Evolutionary conservation across 2,797 vertebrate genomes (phyloP).

Genomic region (Orientallactaga sibirica): DNA sequence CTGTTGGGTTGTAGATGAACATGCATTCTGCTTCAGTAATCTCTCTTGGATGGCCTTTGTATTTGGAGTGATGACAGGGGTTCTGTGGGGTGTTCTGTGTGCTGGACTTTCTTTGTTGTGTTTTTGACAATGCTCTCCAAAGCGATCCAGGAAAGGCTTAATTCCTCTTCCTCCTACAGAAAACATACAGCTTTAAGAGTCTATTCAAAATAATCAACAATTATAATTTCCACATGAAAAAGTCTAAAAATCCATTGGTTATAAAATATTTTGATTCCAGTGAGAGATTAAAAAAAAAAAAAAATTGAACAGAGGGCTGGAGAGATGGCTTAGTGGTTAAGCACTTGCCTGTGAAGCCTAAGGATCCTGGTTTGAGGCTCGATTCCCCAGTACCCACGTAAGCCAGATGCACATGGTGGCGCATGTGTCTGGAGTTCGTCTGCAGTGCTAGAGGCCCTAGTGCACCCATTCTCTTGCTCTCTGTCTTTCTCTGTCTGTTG

Average conservation of each 20-base stretch:
- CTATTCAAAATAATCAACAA: slow-evolving; percentile 36
- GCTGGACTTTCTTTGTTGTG: slow-evolving; percentile 87
- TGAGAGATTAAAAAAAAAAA: no score
- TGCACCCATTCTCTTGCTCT: no score
- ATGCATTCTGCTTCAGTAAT: slow-evolving; percentile 90
- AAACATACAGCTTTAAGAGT: slow-evolving; percentile 59
- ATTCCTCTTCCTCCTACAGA: slow-evolving; percentile 89
- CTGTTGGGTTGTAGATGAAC: slow-evolving; percentile 92
- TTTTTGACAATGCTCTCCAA: slow-evolving; percentile 94
- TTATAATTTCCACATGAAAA: slow-evolving; percentile 19
- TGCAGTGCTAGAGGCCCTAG: no score
- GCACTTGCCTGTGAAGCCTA: no score
- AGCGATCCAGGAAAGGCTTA: slow-evolving; percentile 96
- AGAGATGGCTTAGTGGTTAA: no score
- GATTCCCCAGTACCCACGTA: no score
- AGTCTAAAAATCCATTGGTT: slow-evolving; percentile 22
- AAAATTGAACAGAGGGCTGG: no score
- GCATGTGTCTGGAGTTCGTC: no score
- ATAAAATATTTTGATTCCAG: slow-evolving; percentile 15
- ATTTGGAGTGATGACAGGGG: slow-evolving; percentile 89
- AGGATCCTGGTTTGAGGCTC: no score
- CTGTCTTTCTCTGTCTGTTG: no score
- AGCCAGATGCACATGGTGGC: no score
- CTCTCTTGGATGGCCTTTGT: slow-evolving; percentile 93
- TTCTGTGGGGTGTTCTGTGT: slow-evolving; percentile 79